These are phyloP conservation scores for Oreochromis aureus DNA, from an alignment of 2,113 vertebrate genomes.

Conservation along the genomic window DNA sequence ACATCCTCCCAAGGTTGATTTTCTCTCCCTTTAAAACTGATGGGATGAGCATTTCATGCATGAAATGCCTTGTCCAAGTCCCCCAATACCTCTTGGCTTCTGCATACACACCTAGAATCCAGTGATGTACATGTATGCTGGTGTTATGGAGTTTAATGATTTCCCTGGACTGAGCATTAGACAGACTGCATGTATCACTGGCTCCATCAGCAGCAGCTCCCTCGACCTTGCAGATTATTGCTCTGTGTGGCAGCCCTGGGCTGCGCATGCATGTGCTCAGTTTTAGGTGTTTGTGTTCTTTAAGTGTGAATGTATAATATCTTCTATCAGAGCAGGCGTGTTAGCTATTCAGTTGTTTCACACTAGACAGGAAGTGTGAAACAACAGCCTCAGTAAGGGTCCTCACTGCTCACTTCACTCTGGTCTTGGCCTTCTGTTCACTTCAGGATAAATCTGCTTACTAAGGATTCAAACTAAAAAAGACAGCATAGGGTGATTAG, in stretches of 20 bases:
- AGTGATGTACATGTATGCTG: constrained; percentile 36
- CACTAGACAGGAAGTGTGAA: constrained; percentile 41
- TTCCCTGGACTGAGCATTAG: constrained; percentile 50
- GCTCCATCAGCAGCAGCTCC: constrained; percentile 41
- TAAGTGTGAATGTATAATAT: neutral
- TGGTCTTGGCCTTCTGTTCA: neutral
- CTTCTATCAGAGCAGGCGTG: constrained; percentile 29
- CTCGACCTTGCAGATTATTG: constrained; percentile 71
- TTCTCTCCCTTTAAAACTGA: constrained; percentile 39
- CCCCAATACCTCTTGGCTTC: neutral
- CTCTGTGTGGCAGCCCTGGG: constrained; percentile 50
- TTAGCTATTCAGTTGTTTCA: constrained; percentile 52
- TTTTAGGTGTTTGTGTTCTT: neutral
- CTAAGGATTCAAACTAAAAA: neutral
- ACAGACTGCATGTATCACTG: constrained; percentile 59
- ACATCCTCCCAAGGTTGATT: constrained; percentile 38
- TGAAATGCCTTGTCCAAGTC: constrained; percentile 51
- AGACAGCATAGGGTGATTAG: neutral
- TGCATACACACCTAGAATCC: neutral
- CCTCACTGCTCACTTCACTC: neutral
- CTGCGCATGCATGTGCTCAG: constrained; percentile 4
- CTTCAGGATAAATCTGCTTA: neutral
- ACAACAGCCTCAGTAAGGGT: neutral
- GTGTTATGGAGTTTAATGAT: constrained; percentile 66
- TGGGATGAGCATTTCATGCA: constrained; percentile 59